phyloP scores from a whole-genome alignment of 2,113 vertebrate species.

The Otocyon megalotis region DNA sequence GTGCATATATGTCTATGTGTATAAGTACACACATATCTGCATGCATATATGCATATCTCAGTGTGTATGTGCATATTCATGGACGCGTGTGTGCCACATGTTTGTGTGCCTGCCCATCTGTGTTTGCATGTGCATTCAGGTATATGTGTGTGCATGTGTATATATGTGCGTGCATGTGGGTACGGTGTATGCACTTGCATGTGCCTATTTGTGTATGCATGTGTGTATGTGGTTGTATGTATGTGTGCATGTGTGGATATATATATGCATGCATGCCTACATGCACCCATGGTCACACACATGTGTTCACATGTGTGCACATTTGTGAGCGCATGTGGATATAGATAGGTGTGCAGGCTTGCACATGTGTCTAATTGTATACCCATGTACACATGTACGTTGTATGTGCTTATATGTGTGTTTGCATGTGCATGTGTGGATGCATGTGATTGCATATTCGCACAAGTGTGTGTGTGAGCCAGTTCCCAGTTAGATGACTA shows the following conservation, averaged over 20 bases:
- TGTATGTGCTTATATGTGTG: accelerated
- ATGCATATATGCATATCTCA: neutral
- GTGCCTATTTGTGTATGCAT: too few relatives aligned
- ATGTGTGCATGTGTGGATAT: neutral
- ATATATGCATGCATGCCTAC: neutral
- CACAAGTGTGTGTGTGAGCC: neutral
- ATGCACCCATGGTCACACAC: neutral
- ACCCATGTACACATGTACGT: accelerated
- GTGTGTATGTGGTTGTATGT: too few relatives aligned
- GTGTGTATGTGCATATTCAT: accelerated
- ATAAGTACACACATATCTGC: neutral
- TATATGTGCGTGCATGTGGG: accelerated
- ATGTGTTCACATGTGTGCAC: accelerated
- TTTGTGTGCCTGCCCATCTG: too few relatives aligned
- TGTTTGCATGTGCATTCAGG: neutral
- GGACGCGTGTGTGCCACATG: neutral
- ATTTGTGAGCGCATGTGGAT: neutral
- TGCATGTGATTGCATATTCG: too few relatives aligned
- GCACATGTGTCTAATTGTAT: neutral
- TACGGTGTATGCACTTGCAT: neutral
- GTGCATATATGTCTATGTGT: neutral
- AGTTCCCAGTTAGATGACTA: neutral
- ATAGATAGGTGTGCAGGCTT: neutral
- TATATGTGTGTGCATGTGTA: accelerated
- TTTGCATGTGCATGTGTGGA: too few relatives aligned